Evolutionary conservation across 2,888 invertebrate genomes (phyloP), one percentile per base, ranked within the genome.

Genomic region (Hirudinaria manillensis): DNA sequence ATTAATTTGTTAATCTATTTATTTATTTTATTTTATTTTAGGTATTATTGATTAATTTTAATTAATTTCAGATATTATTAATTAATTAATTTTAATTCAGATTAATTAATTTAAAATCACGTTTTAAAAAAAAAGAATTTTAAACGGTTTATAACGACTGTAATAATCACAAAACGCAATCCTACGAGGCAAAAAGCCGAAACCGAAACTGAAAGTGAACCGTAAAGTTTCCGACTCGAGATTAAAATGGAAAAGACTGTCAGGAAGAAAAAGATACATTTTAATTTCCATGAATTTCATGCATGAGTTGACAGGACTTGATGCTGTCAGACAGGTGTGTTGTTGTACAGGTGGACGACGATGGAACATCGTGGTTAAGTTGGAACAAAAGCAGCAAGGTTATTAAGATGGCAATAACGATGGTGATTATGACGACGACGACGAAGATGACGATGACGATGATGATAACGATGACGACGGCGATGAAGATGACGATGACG

Each of bases 391-490:
- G 45, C 45, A 10, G 36, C 10, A 36, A 36, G 10, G 10, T 36
- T 56, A 74, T 70, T 27, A 4, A 24, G 74, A 74, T 24, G 67
- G 68, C 24, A 68, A 74, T 70, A 68, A 74, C 71, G 67, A 74
- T 74, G 67, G 71, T 74, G 67, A 74, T 74, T 7, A 71, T 74
- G 67, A 71, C 71, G 66, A 36, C 34, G 66, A 71, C 34, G 66
- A 13, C 34, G 66, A 74, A 10, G 66, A 68, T 70, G 36, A 74
- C 72, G 36, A 74, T 74, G 67, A 74, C 70, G 32, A 73, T 75
- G 53, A 73, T 73, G 70, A 75, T 72, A 53, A 75, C 53, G 53
- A 71, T 45, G 70, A 75, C 29, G 70, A 29, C 34, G 70, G 73
- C 51, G 53, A 71, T 53, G 55, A 75, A 29, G 70, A 75, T 73